phyloP scores from a whole-genome alignment of 2,113 vertebrate genomes.

The Crypturellus undulatus region DNA sequence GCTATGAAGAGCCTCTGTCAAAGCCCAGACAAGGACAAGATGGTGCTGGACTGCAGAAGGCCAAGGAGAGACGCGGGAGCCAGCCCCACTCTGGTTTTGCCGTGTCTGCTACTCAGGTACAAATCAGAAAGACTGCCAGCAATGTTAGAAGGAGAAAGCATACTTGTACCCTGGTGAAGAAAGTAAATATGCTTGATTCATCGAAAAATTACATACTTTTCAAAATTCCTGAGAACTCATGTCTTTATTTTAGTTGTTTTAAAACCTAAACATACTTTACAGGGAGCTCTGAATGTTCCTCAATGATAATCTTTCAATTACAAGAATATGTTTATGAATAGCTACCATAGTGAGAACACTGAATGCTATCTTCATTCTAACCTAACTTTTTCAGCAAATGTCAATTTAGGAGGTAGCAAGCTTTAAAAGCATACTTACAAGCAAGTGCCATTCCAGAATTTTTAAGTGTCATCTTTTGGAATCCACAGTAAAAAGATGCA shows the following conservation, averaged over 20 bases:
- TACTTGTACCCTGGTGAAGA: neutral
- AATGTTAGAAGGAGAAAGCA: rapidly evolving
- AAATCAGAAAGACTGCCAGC: neutral
- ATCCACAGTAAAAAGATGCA: neutral
- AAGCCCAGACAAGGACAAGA: neutral
- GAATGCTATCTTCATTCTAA: neutral
- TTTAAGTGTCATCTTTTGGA: neutral
- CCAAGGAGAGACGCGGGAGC: neutral
- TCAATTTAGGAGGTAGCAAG: neutral
- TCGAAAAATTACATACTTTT: neutral
- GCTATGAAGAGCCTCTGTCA: neutral
- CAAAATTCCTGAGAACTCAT: neutral
- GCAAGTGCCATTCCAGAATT: neutral
- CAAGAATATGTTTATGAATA: neutral
- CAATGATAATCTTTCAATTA: neutral
- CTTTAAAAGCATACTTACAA: neutral
- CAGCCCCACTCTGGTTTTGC: neutral
- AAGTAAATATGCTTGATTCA: neutral
- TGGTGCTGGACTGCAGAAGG: neutral
- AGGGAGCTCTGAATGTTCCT: neutral
- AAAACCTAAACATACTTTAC: neutral
- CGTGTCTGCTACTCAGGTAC: neutral
- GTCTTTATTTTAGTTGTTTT: neutral
- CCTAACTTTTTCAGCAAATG: neutral
- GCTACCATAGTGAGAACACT: neutral